phyloP scores from a whole-genome alignment of 2,888 invertebrate species.

The Cynaeus angustus region DNA sequence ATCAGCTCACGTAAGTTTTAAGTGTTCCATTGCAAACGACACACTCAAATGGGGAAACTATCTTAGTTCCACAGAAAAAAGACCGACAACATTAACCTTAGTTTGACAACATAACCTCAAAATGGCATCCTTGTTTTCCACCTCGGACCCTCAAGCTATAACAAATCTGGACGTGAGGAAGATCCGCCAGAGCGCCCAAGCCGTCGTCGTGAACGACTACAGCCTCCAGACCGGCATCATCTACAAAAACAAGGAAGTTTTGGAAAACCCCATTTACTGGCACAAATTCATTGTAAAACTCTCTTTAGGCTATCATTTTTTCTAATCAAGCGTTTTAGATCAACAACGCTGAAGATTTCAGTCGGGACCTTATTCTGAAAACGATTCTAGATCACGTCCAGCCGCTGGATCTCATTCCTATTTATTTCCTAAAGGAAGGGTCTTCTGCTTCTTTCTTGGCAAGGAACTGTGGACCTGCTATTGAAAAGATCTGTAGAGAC shows the following conservation, averaged over 20 bases:
- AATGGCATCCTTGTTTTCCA: conserved; percentile 30
- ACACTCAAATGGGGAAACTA: too few species aligned
- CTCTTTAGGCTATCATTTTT: conserved; percentile 13
- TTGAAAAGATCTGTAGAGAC: conserved; percentile 71
- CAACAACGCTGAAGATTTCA: conserved; percentile 64
- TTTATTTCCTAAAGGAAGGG: conserved; percentile 65
- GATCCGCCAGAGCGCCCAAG: conserved; percentile 40
- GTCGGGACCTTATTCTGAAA: conserved; percentile 65
- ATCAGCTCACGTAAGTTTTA: too few species aligned
- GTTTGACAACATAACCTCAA: conserved; percentile 30
- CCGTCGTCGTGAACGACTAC: conserved; percentile 39
- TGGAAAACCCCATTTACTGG: conserved; percentile 59
- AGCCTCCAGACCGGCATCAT: conserved; percentile 53
- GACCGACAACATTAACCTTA: background rate
- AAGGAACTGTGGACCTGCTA: conserved; percentile 72
- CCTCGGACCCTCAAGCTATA: conserved; percentile 17
- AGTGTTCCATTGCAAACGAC: too few species aligned
- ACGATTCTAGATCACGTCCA: conserved; percentile 70
- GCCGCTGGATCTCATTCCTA: conserved; percentile 73
- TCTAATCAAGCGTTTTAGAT: conserved; percentile 61
- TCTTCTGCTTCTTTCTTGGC: conserved; percentile 71
- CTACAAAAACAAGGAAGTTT: conserved; percentile 54
- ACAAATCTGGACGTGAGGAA: conserved; percentile 46
- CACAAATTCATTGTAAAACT: conserved; percentile 61
- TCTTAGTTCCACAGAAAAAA: too few species aligned